phyloP scores from a whole-genome alignment of 2,888 invertebrate species.

The Diaphora mendica region DNA sequence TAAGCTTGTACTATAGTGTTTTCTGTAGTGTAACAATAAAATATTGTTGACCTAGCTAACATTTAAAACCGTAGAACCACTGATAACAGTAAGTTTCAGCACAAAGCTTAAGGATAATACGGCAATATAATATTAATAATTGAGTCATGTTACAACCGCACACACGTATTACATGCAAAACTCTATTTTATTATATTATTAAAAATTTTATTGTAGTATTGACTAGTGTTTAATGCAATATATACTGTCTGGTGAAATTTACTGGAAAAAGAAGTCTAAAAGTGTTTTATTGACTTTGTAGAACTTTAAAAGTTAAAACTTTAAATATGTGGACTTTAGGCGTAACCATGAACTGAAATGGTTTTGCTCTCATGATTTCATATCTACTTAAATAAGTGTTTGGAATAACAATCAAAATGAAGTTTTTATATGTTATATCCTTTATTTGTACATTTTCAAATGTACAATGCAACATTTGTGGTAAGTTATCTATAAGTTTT shows the following conservation, averaged over 20 bases:
- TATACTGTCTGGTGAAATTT: neutral
- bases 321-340: neutral
- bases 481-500: conserved; percentile 6
- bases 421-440: neutral
- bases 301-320: neutral
- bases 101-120: conserved; percentile 9
- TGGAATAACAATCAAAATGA: neutral
- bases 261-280: neutral
- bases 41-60: neutral
- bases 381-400: neutral
- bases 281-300: neutral
- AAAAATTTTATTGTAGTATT: neutral
- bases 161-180: neutral
- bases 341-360: neutral
- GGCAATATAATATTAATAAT: conserved; percentile 1
- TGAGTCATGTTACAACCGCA: neutral
- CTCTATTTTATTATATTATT: neutral
- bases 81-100: neutral
- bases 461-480: conserved; percentile 1
- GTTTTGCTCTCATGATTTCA: conserved; percentile 5
- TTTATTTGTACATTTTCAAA: neutral
- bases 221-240: neutral
- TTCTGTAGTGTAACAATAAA: neutral
- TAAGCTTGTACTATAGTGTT: neutral
- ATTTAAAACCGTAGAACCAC: neutral